Evolutionary conservation across 2,888 invertebrate genomes (phyloP), one percentile per base, ranked within the genome.

Genomic region (Dicycla oo): DNA sequence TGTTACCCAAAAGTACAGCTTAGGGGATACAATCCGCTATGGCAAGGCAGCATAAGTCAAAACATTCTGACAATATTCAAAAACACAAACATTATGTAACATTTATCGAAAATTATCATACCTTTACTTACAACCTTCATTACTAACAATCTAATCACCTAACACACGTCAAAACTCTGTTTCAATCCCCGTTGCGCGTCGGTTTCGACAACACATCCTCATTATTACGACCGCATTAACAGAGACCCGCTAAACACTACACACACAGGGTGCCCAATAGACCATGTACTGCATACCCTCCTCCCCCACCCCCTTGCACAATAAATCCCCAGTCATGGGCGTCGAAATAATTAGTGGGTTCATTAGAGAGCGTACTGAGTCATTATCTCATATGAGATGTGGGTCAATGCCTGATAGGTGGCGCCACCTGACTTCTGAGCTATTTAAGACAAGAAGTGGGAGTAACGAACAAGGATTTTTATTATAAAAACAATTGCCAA

Each of bases 331-430:
- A 73, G 85, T 84, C 86, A 89, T 87, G 85, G 82, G 77, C 83
- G 77, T 87, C 82, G 84, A 87, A 85, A 89, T 87, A 88, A 88
- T 89, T 89, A 86, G 87, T 75, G 86, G 82, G 79, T 78, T 88
- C 89, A 89, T 89, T 89, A 88, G 86, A 73, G 78, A 79, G 67
- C 78, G 73, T 75, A 83, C 84, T 57, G 65, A 85, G 77, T 73
- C 81, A 67, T 87, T 82, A 81, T 77, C 69, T 65, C 47, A 43
- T 60, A 38, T 49, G 51, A 76, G 63, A 85, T 80, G 67, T 75
- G 70, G 79, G 78, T 78, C 78, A 77, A 65, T 60, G 45, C 30
- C 64, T 70, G 75, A 66, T 71, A 64, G 60, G 30, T 54, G 79
- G 68, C 23, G 79, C 63, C 63, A 70, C 62, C 66, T 60, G 51